Evolutionary conservation across 2,113 vertebrate genomes (phyloP), one percentile per base, ranked within the genome.

Genomic region (Urocolius indicus): DNA sequence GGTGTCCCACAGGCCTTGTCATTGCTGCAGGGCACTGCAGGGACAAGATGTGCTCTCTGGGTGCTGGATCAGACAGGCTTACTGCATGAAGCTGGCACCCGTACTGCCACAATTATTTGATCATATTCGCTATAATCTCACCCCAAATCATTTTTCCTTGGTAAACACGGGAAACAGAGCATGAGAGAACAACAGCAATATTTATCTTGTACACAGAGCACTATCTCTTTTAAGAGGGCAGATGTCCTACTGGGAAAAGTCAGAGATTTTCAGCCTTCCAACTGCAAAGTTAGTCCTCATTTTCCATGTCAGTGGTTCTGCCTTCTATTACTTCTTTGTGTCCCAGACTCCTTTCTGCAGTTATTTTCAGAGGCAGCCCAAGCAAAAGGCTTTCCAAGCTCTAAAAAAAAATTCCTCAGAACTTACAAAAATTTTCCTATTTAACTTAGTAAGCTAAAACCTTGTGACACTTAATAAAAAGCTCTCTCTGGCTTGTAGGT

Each of bases 111-210:
- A 63, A 52, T 41, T 81, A 72, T 36, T 89, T 75, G 29, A 63
- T 49, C 38, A 5, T 19, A 38, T 54, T 68, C 89, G 73, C 48
- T 84, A 94, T 38, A 65, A 87, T 72, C 73, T 81, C 73, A 89
- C 29, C 27, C 24, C 69, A 74, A 82, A 57, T 57, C 21, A 79
- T 51, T 66, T 86, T 45, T 63, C 48, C 91, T 94, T 95, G 62
- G 62, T 91, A 94, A 95, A 94, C 30, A 92, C 23, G 87, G 74
- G n/a, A 94, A 74, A 91, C 87, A 84, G 80, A 63, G 36, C 49
- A 41, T 48, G 74, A 69, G 49, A 84, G 52, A 78, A 86, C 38
- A 94, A 27, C 0, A 84, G 38, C n/a, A 94, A 87, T 75, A 81
- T 94, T 68, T 87, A 30, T 34, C 51, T 32, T 20, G 46, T 34